phyloP scores from a whole-genome alignment of 2,113 vertebrate species.

The Hippocampus barbouri region DNA sequence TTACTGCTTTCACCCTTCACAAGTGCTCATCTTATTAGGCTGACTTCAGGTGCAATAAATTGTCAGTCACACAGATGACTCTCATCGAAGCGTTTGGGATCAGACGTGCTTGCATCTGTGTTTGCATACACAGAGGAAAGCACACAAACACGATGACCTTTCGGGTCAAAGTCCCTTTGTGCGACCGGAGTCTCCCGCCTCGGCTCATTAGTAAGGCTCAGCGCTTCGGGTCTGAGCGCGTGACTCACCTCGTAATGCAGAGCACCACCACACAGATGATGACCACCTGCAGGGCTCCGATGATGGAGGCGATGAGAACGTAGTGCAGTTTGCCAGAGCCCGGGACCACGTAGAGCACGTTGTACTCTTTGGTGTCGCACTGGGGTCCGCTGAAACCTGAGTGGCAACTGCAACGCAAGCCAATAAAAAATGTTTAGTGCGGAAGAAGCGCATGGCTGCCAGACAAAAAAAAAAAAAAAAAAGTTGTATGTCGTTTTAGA shows the following conservation, averaged over 20 bases:
- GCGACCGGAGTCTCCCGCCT: neutral
- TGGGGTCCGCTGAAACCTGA: conserved; percentile 94
- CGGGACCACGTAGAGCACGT: conserved; percentile 95
- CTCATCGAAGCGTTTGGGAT: conserved; percentile 9
- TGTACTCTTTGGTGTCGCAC: conserved; percentile 99
- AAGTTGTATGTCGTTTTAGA: no score
- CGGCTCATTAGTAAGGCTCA: conserved; percentile 23
- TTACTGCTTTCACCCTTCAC: conserved; percentile 24
- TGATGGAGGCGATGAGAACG: conserved; percentile 97
- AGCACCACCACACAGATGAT: conserved; percentile 99
- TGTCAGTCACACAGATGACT: conserved; percentile 48
- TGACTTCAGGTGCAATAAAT: conserved; percentile 65
- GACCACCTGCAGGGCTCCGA: conserved; percentile 96
- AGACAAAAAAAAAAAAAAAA: no score
- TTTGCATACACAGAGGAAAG: conserved; percentile 2
- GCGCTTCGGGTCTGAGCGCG: conserved; percentile 4
- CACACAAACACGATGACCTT: conserved; percentile 45
- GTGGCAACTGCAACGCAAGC: conserved; percentile 80
- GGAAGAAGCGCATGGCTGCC: no score
- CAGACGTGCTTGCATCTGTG: conserved; percentile 4
- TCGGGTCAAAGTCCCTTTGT: conserved; percentile 12
- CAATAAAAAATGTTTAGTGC: no score
- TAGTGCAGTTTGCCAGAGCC: conserved; percentile 96
- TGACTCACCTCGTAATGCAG: conserved; percentile 92
- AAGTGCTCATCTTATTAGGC: conserved; percentile 31